Base-by-base conservation (phyloP, 2,113 vertebrate genomes). In the Scatophagus argus region DNA sequence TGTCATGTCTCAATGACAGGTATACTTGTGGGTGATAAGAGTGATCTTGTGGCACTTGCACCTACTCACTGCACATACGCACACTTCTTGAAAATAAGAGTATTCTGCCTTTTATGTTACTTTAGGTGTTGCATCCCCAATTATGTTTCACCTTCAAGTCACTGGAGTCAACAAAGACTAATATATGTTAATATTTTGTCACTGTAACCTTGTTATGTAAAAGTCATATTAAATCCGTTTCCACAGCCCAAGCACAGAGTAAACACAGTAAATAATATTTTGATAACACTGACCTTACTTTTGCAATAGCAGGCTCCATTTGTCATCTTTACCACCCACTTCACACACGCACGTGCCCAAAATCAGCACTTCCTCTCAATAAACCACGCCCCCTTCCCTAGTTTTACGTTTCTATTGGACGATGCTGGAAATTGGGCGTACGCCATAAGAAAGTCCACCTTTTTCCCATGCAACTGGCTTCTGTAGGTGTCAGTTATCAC, bases 21-120 rank as follows among this genome's bases (percentile, higher is more conserved):
- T n/a, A 13, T 19, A 21, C 10, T 27, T 17, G 21, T 46, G 29
- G 16, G 44, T 44, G 23, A 44, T 41, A 11, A 51, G 23, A 31
- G 21, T 5, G 36, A 23, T n/a, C 43, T 27, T 23, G 51, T 44
- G n/a, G 9, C 16, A 52, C 17, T 67, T 31, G 21, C 4, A 46
- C 16, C 17, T 27, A 3, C 17, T 34, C 23, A 55, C 61, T 84
- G 82, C 61, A 49, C 19, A 59, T 36, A 51, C 27, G 75, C 87
- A 89, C 84, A 75, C 1, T 69, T 77, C 63, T 54, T 51, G 0
- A 25, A 39, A 83, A 77, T 68, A 68, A 72, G 68, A 38, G 1
- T 10, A 3, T 56, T 55, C 67, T 49, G 11, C 62, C 29, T 25
- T 38, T 31, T 5, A 2, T 68, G 36, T 27, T 32, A 47, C 49